A percentile compares a stretch with the other conserved stretches of the same genome.
These are phyloP conservation scores for Nephotettix cincticeps DNA, from an alignment of 1,140 invertebrate genomes.

Conservation along the genomic window DNA sequence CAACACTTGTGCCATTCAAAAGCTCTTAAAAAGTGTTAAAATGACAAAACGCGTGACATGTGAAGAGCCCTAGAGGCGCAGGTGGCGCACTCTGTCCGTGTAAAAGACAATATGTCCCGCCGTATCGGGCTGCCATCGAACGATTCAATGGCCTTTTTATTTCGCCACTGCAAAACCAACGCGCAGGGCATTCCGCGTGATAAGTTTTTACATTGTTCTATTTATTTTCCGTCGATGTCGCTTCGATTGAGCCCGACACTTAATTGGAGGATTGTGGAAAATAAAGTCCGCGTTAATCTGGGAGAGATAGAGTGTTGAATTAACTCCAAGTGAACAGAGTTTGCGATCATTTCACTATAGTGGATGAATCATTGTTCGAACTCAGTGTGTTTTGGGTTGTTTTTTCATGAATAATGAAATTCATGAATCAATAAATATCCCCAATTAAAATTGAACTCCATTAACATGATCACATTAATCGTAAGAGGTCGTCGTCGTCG, in stretches of 20 bases:
- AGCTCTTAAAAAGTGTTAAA: conserved; percentile 10
- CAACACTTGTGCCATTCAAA: conserved; percentile 4
- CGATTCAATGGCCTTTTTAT: conserved; percentile 14
- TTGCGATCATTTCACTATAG: no score
- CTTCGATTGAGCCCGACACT: neutral
- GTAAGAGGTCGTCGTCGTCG: no score
- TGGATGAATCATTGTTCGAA: no score
- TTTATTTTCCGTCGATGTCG: neutral
- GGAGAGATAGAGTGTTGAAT: no score
- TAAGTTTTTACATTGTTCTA: conserved; percentile 12
- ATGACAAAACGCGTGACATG: conserved; percentile 1
- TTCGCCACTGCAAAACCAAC: neutral
- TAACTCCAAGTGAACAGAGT: no score
- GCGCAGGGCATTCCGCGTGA: conserved; percentile 2
- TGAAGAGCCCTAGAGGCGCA: conserved; percentile 11
- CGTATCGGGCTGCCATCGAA: conserved; percentile 10
- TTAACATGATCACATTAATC: no score
- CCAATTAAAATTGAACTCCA: no score
- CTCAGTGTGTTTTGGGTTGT: no score
- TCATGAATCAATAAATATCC: no score
- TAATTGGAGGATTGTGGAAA: no score
- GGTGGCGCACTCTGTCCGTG: neutral
- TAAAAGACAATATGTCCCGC: conserved; percentile 7
- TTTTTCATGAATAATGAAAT: no score
- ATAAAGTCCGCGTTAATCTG: no score